Percentiles rank a stretch among this genome's conserved stretches.
These are phyloP conservation scores for Leucophora obtusa DNA, from an alignment of 2,888 invertebrate species.

Conservation along the genomic window DNA sequence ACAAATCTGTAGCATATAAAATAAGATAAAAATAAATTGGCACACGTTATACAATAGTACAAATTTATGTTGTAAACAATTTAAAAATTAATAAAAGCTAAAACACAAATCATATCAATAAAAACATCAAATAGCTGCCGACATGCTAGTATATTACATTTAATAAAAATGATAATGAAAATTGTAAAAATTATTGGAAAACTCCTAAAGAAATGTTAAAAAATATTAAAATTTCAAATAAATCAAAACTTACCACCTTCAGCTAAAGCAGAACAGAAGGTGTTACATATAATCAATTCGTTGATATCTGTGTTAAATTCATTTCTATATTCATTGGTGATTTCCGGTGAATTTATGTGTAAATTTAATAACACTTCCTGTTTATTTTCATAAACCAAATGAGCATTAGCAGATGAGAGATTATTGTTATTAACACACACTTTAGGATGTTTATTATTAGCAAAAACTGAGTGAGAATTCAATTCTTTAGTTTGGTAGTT, in stretches of 20 bases:
- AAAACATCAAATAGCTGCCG: background rate
- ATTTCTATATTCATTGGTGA: background rate
- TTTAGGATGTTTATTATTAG: background rate
- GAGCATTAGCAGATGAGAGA: background rate
- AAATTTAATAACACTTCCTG: conserved; percentile 20
- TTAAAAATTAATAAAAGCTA: conserved; percentile 9
- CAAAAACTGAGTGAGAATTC: background rate
- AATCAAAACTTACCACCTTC: conserved; percentile 44
- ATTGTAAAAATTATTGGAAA: background rate
- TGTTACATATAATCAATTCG: conserved; percentile 7
- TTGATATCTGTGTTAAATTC: conserved; percentile 10
- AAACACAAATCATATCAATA: background rate
- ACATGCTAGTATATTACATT: too few species aligned
- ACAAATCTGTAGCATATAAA: conserved; percentile 15
- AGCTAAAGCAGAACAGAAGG: background rate
- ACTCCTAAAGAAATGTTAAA: background rate
- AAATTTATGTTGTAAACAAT: conserved; percentile 35
- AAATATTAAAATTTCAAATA: background rate
- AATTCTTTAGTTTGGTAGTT: background rate
- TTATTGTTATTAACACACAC: background rate
- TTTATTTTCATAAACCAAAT: conserved; percentile 6
- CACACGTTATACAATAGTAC: conserved; percentile 24
- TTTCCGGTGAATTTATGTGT: conserved; percentile 17
- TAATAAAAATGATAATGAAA: too few species aligned
- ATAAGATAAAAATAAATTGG: conserved; percentile 21